These are phyloP conservation scores for Lithophane socia DNA, from an alignment of 2,888 invertebrate genomes.

Conservation along the genomic window DNA sequence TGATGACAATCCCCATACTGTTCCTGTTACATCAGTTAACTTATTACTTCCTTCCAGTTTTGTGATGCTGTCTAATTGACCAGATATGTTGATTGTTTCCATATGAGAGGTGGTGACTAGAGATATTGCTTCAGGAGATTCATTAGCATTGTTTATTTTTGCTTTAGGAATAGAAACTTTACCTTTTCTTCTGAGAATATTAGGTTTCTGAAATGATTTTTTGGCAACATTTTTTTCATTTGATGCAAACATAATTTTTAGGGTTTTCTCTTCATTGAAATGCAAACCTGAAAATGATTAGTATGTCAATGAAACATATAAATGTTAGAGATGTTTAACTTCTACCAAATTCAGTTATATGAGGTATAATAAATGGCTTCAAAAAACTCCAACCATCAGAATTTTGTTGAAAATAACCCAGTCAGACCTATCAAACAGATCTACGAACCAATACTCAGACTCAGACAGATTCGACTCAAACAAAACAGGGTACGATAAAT, in stretches of 20 bases:
- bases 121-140: conserved; percentile 65
- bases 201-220: conserved; percentile 85
- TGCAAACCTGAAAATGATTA: conserved; percentile 41
- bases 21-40: conserved; percentile 26
- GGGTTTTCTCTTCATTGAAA: conserved; percentile 58
- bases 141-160: conserved; percentile 60
- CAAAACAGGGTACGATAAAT: not conserved
- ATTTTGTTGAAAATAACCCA: not conserved
- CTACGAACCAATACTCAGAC: not conserved
- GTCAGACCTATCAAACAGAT: not conserved
- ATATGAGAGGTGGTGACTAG: conserved; percentile 42
- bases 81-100: conserved; percentile 29
- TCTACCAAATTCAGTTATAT: not conserved
- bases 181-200: conserved; percentile 82
- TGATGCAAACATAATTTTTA: conserved; percentile 80
- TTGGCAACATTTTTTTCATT: conserved; percentile 77
- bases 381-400: not conserved
- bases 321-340: not conserved
- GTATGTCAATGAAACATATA: not conserved
- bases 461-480: not conserved
- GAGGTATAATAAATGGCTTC: no score
- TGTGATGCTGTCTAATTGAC: conserved; percentile 26
- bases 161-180: conserved; percentile 67
- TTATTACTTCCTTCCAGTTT: conserved; percentile 23
- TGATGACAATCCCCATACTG: conserved; percentile 47